Evolutionary conservation across 2,797 vertebrate genomes (phyloP).

Genomic region (Gallirallus australis): DNA sequence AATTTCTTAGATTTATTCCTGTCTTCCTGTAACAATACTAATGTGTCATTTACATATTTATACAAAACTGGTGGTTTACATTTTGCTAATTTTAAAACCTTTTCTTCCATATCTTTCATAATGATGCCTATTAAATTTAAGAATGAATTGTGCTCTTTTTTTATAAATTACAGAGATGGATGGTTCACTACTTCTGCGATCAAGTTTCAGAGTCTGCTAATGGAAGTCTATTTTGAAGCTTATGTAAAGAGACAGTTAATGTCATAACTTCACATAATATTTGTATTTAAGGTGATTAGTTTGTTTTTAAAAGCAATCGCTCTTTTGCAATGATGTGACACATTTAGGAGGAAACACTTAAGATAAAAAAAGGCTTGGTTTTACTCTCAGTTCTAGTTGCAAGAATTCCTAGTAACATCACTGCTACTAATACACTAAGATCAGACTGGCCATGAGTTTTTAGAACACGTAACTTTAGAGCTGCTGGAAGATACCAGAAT

Average conservation of each 20-base stretch:
- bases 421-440: background rate
- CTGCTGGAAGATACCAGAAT: background rate
- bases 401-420: background rate
- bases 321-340: background rate
- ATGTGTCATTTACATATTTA: constrained; percentile 46
- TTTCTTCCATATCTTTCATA: constrained; percentile 7
- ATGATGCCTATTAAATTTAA: constrained; percentile 9
- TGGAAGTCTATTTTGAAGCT: background rate
- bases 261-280: background rate
- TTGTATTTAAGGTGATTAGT: background rate
- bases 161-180: constrained; percentile 9
- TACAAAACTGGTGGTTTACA: background rate
- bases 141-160: background rate
- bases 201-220: background rate
- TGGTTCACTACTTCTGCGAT: background rate
- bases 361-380: background rate
- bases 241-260: background rate
- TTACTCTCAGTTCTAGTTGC: background rate
- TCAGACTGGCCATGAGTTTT: background rate
- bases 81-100: constrained; percentile 40
- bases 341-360: background rate
- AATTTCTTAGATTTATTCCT: constrained; percentile 27
- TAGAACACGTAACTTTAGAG: background rate
- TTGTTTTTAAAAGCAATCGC: background rate
- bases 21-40: constrained; percentile 22